Evolutionary conservation across 2,888 invertebrate genomes (phyloP).

Genomic region (Muschampia plurimacula): DNA sequence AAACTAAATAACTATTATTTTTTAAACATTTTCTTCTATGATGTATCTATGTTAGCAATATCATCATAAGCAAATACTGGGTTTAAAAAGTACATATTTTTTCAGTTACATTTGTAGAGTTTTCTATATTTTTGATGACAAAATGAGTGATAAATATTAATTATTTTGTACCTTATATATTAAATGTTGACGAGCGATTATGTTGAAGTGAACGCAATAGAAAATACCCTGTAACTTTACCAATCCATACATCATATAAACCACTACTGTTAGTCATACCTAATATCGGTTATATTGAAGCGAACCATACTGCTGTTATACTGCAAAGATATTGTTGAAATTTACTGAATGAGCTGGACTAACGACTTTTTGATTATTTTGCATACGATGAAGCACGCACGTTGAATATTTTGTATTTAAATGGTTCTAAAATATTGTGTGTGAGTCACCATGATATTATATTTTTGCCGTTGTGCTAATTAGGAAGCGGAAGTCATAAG

Average conservation of each 20-base stretch:
- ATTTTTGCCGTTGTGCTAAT: constrained; percentile 1
- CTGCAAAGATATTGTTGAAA: background rate
- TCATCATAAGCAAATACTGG: background rate
- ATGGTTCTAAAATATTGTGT: constrained; percentile 11
- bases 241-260: too few relatives aligned
- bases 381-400: constrained; percentile 18
- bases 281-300: background rate
- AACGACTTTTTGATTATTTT: constrained; percentile 29
- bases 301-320: background rate
- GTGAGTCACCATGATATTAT: constrained; percentile 18
- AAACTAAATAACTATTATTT: background rate
- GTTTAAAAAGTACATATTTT: background rate
- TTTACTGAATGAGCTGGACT: constrained; percentile 4
- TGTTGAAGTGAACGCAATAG: too few relatives aligned
- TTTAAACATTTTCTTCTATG: too few relatives aligned
- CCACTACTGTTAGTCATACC: too few relatives aligned
- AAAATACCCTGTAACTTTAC: too few relatives aligned
- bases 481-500: constrained; percentile 11
- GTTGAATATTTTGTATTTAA: constrained; percentile 9
- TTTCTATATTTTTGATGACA: too few relatives aligned
- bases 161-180: too few relatives aligned
- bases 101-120: too few relatives aligned
- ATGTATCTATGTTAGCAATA: too few relatives aligned
- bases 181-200: too few relatives aligned
- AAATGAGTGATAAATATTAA: too few relatives aligned